phyloP scores from a whole-genome alignment of 2,113 vertebrate species.

The Petaurus breviceps region DNA sequence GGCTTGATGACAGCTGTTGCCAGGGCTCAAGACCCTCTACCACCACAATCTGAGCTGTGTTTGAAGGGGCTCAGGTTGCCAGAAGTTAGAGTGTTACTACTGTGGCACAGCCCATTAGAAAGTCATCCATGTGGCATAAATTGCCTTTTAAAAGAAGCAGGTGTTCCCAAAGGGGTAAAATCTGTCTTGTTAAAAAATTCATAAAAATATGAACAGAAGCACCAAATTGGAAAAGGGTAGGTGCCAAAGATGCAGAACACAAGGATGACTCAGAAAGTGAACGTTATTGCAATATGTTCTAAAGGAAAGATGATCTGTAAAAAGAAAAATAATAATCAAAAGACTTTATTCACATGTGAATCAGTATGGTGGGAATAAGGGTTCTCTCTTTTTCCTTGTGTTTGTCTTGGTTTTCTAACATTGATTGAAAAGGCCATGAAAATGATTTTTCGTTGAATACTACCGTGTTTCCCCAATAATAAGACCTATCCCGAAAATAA shows the following conservation, averaged over 20 bases:
- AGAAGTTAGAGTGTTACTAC: background rate
- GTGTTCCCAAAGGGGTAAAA: constrained; percentile 28
- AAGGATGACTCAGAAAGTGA: background rate
- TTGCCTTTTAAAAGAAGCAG: constrained; percentile 6
- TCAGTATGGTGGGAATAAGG: background rate
- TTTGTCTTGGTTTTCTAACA: background rate
- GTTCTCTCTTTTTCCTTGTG: background rate
- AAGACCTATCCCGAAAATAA: too few relatives aligned
- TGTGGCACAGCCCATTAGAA: background rate
- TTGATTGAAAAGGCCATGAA: background rate
- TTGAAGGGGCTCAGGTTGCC: background rate
- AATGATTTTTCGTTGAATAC: background rate
- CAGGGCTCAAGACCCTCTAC: background rate
- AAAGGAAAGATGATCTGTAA: background rate
- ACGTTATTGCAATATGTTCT: background rate
- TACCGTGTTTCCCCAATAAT: too few relatives aligned
- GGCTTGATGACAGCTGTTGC: background rate
- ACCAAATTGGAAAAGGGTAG: background rate
- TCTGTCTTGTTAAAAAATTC: background rate
- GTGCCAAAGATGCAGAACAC: background rate
- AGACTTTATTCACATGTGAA: background rate
- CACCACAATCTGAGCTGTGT: background rate
- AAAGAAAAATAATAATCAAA: background rate
- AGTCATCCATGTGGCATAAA: background rate
- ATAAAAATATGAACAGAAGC: constrained; percentile 15